Conservation (phyloP, 2,888 invertebrate genomes). For the Clivina fossor region DNA sequence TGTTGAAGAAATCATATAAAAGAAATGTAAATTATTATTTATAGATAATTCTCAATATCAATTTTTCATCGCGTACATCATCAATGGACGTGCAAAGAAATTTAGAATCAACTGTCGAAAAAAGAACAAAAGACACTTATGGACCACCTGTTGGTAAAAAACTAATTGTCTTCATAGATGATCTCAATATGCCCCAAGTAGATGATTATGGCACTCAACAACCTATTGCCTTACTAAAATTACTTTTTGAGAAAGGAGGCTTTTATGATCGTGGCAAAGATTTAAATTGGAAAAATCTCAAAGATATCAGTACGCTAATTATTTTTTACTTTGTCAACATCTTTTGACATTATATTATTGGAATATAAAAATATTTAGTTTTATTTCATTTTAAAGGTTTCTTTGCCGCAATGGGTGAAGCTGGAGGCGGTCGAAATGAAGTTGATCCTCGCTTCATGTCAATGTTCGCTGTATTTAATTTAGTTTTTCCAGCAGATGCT, state of each 20-base stretch:
- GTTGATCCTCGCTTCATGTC: conserved; percentile 91
- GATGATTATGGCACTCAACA: conserved; percentile 92
- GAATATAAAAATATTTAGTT: too few species aligned
- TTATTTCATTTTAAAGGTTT: conserved; percentile 64
- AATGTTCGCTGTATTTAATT: conserved; percentile 84
- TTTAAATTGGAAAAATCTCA: conserved; percentile 84
- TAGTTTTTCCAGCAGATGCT: conserved; percentile 77
- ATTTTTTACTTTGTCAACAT: too few species aligned
- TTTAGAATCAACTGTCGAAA: conserved; percentile 85
- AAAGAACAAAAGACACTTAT: conserved; percentile 85
- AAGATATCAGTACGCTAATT: conserved; percentile 64
- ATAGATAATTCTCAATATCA: conserved; percentile 79
- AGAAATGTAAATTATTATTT: not conserved
- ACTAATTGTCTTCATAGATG: conserved; percentile 87
- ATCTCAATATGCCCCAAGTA: conserved; percentile 92
- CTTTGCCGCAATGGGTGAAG: conserved; percentile 82
- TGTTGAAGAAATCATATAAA: not conserved
- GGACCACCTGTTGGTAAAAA: conserved; percentile 90
- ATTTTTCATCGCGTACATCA: conserved; percentile 89
- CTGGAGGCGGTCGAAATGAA: conserved; percentile 87
- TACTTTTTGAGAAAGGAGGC: conserved; percentile 85
- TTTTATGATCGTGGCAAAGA: conserved; percentile 89
- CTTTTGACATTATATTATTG: too few species aligned
- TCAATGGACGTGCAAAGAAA: conserved; percentile 88
- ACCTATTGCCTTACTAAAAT: conserved; percentile 87